Evolutionary conservation across 2,797 vertebrate species (phyloP), one percentile per base, ranked within the genome.

Genomic region (Lacerta agilis): DNA sequence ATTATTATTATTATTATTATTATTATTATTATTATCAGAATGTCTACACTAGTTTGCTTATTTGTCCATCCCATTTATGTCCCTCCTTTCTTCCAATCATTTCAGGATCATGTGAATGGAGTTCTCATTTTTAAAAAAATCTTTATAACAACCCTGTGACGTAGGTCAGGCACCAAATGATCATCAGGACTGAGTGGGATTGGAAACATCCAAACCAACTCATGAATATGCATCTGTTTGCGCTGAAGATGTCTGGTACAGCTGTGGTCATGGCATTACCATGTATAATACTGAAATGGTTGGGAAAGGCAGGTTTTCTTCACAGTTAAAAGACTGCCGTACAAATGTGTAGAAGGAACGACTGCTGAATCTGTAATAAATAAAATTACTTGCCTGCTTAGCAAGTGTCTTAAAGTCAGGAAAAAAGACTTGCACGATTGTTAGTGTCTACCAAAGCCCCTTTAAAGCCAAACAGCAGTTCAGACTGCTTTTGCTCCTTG

Each of bases 371-470:
- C 95, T 94, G 94, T 92, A 94, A 92, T 86, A 82, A 92, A 91
- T 89, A 95, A 93, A 95, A 89, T 90, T 55, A 89, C 86, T 20
- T 33, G 89, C 93, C 72, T 92, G 91, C 88, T 84, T 86, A 78
- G 73, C 58, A 85, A 71, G 45, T 20, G 11, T 86, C n/a, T 33
- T 33, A 77, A 77, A 45, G 64, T 95, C 90, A 91, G 94, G 92
- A 93, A 95, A 95, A 95, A 96, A 95, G 96, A 93, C 95, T 95
- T 93, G 95, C 96, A 96, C 95, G 94, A 96, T 96, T 95, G 94
- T 93, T 95, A 97, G 95, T 96, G 96, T 95, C 96, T 97, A 95
- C 95, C 93, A 95, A 96, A 96, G 93, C 94, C 11, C 91, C 92
- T 95, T 91, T 96, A 90, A 96, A 95, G 95, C 95, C 95, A 97